Conservation (phyloP, 2,888 invertebrate species). For the Tryphoninae sp. region DNA sequence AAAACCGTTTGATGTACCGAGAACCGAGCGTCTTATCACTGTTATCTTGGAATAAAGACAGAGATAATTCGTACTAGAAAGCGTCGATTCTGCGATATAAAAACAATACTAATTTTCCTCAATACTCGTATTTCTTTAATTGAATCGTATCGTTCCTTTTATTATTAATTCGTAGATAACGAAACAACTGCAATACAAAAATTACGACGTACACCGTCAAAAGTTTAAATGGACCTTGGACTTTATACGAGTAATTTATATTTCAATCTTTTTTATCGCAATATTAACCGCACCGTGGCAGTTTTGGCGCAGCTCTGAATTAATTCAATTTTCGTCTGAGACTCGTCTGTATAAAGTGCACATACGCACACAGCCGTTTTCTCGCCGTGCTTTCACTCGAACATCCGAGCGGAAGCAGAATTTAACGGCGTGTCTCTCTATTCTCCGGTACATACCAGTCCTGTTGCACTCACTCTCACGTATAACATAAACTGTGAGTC, state of each 20-base stretch:
- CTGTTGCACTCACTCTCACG: conserved; percentile 22
- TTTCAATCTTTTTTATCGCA: background rate
- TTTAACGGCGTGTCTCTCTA: conserved; percentile 42
- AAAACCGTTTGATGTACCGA: conserved; percentile 1
- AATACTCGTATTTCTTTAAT: no score
- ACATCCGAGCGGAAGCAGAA: conserved; percentile 32
- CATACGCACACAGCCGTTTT: background rate
- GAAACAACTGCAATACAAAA: background rate
- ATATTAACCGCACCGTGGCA: background rate
- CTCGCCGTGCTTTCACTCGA: conserved; percentile 15
- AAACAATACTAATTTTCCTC: no score
- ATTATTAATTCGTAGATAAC: background rate
- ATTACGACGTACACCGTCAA: background rate
- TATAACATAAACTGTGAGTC: conserved; percentile 45
- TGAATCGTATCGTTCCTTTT: no score
- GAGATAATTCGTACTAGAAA: conserved; percentile 40
- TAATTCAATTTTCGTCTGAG: conserved; percentile 28
- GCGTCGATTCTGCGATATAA: conserved; percentile 4
- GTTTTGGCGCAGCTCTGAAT: conserved; percentile 27
- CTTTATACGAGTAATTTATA: no score
- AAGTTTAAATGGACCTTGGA: no score
- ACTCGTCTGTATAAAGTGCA: background rate
- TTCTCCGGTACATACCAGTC: conserved; percentile 3
- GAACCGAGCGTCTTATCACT: conserved; percentile 9
- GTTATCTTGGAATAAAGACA: conserved; percentile 42